Evolutionary conservation across 2,888 invertebrate species (phyloP).

Genomic region (Halocaridina rubra): DNA sequence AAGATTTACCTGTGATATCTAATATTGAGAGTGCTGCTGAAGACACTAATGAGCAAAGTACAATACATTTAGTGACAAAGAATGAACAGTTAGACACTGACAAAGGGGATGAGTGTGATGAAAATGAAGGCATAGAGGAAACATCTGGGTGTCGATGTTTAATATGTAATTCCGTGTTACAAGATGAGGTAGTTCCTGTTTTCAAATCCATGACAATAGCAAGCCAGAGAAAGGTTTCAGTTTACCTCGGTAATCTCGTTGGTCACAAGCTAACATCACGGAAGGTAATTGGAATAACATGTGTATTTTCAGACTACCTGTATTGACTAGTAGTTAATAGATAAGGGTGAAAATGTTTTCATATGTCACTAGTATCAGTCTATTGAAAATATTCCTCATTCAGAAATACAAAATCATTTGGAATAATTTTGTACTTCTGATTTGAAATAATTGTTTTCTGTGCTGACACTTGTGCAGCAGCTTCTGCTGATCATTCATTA

Average conservation of each 20-base stretch:
- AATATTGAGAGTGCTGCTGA: slow-evolving; percentile 34
- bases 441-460: too few species aligned
- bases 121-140: not conserved
- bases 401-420: too few species aligned
- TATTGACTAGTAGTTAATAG: too few species aligned
- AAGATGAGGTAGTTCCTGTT: slow-evolving; percentile 1
- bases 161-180: slow-evolving; percentile 38
- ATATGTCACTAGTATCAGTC: too few species aligned
- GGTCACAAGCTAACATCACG: slow-evolving; percentile 46
- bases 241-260: slow-evolving; percentile 31
- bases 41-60: slow-evolving; percentile 1
- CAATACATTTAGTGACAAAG: slow-evolving; percentile 18
- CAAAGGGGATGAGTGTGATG: not conserved
- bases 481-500: too few species aligned
- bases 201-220: slow-evolving; percentile 39
- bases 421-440: too few species aligned
- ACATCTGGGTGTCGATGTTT: slow-evolving; percentile 26
- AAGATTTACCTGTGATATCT: slow-evolving; percentile 44
- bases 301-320: too few species aligned
- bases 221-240: slow-evolving; percentile 21
- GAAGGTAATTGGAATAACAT: too few species aligned
- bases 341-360: too few species aligned
- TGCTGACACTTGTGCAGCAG: too few species aligned
- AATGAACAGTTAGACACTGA: slow-evolving; percentile 4
- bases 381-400: too few species aligned